Base-by-base conservation (phyloP, 2,113 vertebrate species). In the Bettongia penicillata region DNA sequence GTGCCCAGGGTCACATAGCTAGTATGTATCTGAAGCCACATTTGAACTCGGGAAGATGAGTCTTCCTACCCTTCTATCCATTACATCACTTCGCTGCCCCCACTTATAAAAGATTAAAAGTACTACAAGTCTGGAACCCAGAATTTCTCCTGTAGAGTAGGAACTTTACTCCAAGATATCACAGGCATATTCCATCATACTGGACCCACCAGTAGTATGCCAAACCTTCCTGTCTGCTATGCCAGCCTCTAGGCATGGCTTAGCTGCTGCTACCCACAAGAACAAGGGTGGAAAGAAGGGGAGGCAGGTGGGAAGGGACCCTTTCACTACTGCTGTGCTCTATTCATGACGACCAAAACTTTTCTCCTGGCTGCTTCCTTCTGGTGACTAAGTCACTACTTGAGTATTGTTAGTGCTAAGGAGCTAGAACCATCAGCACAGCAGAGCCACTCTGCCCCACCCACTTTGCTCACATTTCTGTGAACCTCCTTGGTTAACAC, bases 361-460 rank as follows among this genome's bases (percentile, higher is more conserved):
- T 89, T 53, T 96, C 55, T 91, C 91, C 96, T 90, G 94, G 94
- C 95, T 96, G 97, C 68, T 97, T 53, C 91, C 2, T 94, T 95
- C 90, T 95, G 28, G 68, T 52, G 52, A 52, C 52, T 95, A 96
- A 97, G 91, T 92, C 25, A 0, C 3, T 90, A 48, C 8, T 7
- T 26, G 43, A 53, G n/a, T 57, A 31, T 26, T 52, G 52, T 90
- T 6, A 53, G 28, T 91, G 57, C 93, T 55, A 89, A 89, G 77
- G 91, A 92, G 26, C 52, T 53, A 91, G 89, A 25, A n/a, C 77
- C 53, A 28, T 12, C 68, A 50, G 37, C 51, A 53, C 53, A 53
- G 0, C 8, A 50, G 93, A 91, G 84, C 2, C 24, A 49, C 92
- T 51, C 23, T 52, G 22, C 92, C 57, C 14, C 4, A 3, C 22